phyloP scores from a whole-genome alignment of 2,797 vertebrate genomes.

The Eremophila alpestris region DNA sequence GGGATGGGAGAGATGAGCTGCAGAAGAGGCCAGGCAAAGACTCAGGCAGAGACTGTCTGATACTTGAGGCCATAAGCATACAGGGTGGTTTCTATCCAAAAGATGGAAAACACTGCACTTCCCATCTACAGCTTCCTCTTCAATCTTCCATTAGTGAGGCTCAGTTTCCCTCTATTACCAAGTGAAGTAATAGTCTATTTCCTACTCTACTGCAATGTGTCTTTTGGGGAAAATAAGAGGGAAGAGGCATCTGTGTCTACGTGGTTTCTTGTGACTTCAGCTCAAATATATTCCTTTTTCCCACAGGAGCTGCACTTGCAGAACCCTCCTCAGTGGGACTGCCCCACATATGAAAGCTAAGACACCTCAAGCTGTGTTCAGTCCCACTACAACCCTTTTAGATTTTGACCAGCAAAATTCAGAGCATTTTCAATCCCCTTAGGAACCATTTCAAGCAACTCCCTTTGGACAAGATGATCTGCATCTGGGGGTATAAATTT shows the following conservation, averaged over 20 bases:
- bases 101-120: background rate
- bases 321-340: background rate
- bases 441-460: background rate
- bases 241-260: background rate
- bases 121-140: background rate
- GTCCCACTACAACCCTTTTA: background rate
- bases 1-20: background rate
- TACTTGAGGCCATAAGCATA: background rate
- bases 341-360: background rate
- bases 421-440: background rate
- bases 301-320: background rate
- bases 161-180: background rate
- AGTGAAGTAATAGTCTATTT: background rate
- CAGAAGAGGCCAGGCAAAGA: background rate
- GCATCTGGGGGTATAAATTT: background rate
- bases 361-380: background rate
- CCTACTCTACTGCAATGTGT: background rate
- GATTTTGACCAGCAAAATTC: background rate
- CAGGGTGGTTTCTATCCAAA: background rate
- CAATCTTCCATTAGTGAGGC: background rate
- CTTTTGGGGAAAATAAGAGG: background rate
- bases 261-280: background rate
- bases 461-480: background rate
- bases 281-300: background rate
- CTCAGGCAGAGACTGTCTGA: background rate